These are phyloP conservation scores for Lineus longissimus DNA, from an alignment of 1,140 invertebrate species.

Conservation along the genomic window DNA sequence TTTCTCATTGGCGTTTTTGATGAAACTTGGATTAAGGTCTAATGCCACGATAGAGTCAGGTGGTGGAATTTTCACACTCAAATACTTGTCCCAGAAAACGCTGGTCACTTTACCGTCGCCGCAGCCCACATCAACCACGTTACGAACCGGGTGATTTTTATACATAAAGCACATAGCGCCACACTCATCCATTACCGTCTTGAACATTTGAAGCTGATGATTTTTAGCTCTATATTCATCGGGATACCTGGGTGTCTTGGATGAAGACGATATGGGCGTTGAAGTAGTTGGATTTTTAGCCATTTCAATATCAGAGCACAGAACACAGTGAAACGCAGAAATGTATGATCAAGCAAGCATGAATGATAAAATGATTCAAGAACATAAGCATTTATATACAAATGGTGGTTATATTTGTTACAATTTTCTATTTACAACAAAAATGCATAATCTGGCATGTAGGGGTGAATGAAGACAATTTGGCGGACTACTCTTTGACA, in stretches of 20 bases:
- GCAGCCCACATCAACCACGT: not conserved
- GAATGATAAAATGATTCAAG: not conserved
- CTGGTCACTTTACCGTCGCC: not conserved
- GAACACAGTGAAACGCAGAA: not conserved
- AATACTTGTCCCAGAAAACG: not conserved
- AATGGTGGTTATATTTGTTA: not conserved
- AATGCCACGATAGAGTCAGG: not conserved
- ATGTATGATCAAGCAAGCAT: not conserved
- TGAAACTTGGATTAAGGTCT: not conserved
- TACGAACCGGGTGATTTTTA: not conserved
- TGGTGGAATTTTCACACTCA: not conserved
- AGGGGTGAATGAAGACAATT: not conserved
- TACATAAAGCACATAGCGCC: not conserved
- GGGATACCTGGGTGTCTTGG: not conserved
- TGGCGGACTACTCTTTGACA: no score
- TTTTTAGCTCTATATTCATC: not conserved
- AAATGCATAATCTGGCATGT: not conserved
- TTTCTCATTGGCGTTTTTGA: not conserved
- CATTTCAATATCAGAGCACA: not conserved
- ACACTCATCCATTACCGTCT: not conserved
- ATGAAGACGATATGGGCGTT: not conserved
- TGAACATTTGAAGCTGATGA: not conserved
- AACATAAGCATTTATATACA: no score
- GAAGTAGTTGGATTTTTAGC: not conserved
- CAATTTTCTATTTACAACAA: not conserved